Evolutionary conservation across 1,140 invertebrate species (phyloP), one percentile per base, ranked within the genome.

Genomic region (Hylaeus volcanicus): DNA sequence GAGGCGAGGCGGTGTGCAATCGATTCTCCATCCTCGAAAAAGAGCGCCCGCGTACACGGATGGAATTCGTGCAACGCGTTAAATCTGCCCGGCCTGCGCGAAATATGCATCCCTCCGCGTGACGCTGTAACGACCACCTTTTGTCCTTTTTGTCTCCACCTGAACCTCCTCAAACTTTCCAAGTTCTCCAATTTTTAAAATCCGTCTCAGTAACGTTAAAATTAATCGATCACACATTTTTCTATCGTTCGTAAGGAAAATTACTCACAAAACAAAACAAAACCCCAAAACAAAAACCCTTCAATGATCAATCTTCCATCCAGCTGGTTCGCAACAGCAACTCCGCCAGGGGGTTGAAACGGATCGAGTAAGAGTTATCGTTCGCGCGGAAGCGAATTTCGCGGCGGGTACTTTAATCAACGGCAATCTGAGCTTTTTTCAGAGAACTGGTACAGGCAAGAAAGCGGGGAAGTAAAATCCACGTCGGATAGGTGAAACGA

Each of bases 21-120:
- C 84, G 84, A 85, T 85, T 69, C 84, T 60, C 71, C 66, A 81
- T 77, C 83, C 61, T 61, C 68, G 56, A 85, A 75, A 84, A 79
- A 81, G n/a, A 26, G 37, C 37, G 81, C 69, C 45, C 15, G 15
- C 72, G 78, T 37, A 77, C n/a, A 43, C 48, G 51, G 26, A 26
- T 15, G 39, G 1, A 75, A 51, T 61, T 26, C 48, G 58, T 58
- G 64, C 53, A 61, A 58, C 58, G 65, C 63, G 72, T 48, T 72
- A 75, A 84, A 81, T 84, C 61, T 53, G 51, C 60, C 41, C 60
- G n/a, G 51, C 45, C 41, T 63, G 39, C 68, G 4, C 58, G n/a
- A 55, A 60, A 51, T 51, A 51, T 14, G 65, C 43, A 45, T 26
- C 72, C n/a, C 41, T 15, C n/a, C 0, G 55, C 3, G 43, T 45